Evolutionary conservation across 2,888 invertebrate species (phyloP), one percentile per base, ranked within the genome.

Genomic region (Melitaea athalia): DNA sequence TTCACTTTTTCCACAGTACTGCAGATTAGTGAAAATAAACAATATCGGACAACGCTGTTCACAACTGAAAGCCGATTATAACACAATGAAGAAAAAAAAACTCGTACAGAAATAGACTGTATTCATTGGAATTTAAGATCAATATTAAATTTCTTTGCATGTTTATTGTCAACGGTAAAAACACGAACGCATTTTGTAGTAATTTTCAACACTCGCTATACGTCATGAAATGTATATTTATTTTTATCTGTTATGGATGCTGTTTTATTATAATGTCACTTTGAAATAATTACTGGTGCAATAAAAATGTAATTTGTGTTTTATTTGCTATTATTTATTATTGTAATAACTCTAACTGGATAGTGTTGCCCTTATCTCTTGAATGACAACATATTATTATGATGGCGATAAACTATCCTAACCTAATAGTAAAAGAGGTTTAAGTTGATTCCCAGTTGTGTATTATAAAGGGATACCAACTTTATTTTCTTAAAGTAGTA

Each of bases 251-350:
- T n/a, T 50, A 50, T 52, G 33, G 47, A 24, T 43, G 43, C 31
- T 31, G 63, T 42, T 53, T n/a, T 43, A 53, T 72, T 74, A 79
- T 77, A 81, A 81, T 81, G 80, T 83, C 82, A 80, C 77, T 42
- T 57, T 57, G 42, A 42, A 57, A 57, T 57, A 55, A 55, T 57
- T 57, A 42, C 57, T 49, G 57, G 1, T 11, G 57, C 38, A 42
- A 57, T 57, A 57, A 57, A 57, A 57, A 15, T 5, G 11, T 15
- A 38, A 57, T 57, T 57, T 15, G n/a, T 33, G 15, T 57, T 57
- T 15, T 38, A 57, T 42, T 15, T 15, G 11, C 57, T 38, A 5
- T 38, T 57, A 38, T 15, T 11, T n/a, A n/a, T n/a, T 1, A 15
- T 57, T 33, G 7, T n/a, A 5, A 33, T 31, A 14, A 11, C 31